Evolutionary conservation across 1,140 invertebrate genomes (phyloP).

Genomic region (Myzus persicae): DNA sequence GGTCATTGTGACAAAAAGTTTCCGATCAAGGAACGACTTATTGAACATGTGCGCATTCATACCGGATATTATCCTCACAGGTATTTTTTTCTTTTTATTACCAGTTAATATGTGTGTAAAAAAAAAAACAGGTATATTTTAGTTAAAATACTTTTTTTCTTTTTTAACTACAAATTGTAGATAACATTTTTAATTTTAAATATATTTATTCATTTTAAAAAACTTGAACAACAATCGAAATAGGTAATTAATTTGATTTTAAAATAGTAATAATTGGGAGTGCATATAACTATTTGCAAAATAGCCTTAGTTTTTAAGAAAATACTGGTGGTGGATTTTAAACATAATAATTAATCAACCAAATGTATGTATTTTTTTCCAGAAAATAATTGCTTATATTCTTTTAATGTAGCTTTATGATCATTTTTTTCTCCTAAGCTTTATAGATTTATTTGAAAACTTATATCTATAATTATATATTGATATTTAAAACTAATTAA

Average conservation of each 20-base stretch:
- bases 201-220: background rate
- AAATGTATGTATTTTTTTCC: background rate
- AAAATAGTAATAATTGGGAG: background rate
- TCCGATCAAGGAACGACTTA: constrained; percentile 76
- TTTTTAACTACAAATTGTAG: background rate
- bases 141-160: background rate
- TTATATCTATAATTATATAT: background rate
- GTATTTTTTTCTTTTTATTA: constrained; percentile 64
- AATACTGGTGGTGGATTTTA: constrained; percentile 2
- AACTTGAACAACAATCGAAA: background rate
- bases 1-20: constrained; percentile 72
- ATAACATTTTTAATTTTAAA: background rate
- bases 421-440: background rate
- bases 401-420: background rate
- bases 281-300: background rate
- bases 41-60: constrained; percentile 71
- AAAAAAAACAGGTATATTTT: background rate
- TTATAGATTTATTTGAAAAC: background rate
- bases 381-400: background rate
- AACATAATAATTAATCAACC: background rate
- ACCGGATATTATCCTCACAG: constrained; percentile 86
- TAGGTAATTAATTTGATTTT: background rate
- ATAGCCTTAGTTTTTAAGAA: background rate
- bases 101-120: background rate
- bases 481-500: background rate